phyloP scores from a whole-genome alignment of 2,113 vertebrate genomes.

The Paratilapia polleni region DNA sequence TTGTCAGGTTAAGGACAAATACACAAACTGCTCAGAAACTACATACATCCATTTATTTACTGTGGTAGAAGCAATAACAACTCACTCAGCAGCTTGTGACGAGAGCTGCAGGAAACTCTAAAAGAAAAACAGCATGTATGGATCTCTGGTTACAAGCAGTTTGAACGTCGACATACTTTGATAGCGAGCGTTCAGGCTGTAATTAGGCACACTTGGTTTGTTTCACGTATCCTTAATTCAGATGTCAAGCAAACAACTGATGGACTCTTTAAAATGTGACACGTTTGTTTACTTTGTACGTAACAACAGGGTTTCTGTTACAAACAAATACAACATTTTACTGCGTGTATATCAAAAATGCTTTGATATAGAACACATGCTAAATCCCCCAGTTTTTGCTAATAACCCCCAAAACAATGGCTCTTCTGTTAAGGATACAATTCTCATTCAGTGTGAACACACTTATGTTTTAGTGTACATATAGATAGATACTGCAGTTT shows the following conservation, averaged over 20 bases:
- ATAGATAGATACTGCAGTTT: rapidly evolving
- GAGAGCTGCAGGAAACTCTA: neutral
- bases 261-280: neutral
- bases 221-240: neutral
- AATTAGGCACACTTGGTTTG: neutral
- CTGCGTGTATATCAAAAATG: neutral
- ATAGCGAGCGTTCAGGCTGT: neutral
- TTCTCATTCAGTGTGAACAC: constrained; percentile 20
- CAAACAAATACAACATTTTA: neutral
- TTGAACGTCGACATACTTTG: constrained; percentile 1
- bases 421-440: constrained; percentile 18
- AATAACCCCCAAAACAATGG: neutral
- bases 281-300: neutral
- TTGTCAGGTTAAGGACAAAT: neutral
- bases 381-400: neutral
- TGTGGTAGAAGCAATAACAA: neutral
- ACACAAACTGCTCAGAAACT: neutral
- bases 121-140: neutral
- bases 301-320: neutral
- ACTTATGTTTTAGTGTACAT: constrained; percentile 11
- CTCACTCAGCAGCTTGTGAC: neutral
- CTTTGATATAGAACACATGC: neutral
- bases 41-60: neutral
- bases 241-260: neutral
- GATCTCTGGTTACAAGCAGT: constrained; percentile 5